Evolutionary conservation across 2,797 vertebrate species (phyloP), one percentile per base, ranked within the genome.

Genomic region (Girardinus metallicus): DNA sequence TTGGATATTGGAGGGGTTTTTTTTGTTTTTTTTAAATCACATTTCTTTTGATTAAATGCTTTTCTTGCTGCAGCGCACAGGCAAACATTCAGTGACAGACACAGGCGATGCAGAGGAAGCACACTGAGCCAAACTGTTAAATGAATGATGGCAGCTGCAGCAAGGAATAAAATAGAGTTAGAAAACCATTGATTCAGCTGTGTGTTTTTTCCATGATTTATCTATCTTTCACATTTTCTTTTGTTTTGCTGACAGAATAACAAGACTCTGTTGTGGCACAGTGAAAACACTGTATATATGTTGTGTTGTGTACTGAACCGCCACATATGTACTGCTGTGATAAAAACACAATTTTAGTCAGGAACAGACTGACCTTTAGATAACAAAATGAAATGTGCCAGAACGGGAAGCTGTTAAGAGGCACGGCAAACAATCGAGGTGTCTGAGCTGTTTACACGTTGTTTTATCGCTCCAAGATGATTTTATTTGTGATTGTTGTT

Each of bases 111-210:
- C 4, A 23, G 46, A 77, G 72, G 47, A 77, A 80, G 74, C 51
- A 71, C 0, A 5, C n/a, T 16, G 73, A 84, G 44, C 47, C 31
- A 78, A 72, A 85, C 43, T 81, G 77, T 81, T 88, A 83, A 80
- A 83, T 82, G 80, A 88, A 71, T 64, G 68, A 77, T 79, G 77
- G 66, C 79, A 82, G 86, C 78, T 82, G 83, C 64, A 82, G 57
- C 76, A 71, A n/a, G 36, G 62, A 82, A 46, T 49, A 70, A 87
- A 80, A 75, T 12, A 81, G 31, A 86, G 73, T 79, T 76, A 26
- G 75, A 79, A 46, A 87, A 84, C 11, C 49, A 47, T 82, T 44
- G 83, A 86, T 83, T 83, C 74, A 86, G 80, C 47, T 74, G 39
- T 29, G 75, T 73, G 49, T 55, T 81, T 83, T 84, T 75, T 53